Evolutionary conservation across 2,888 invertebrate genomes (phyloP), one percentile per base, ranked within the genome.

Genomic region (Molanna angustata): DNA sequence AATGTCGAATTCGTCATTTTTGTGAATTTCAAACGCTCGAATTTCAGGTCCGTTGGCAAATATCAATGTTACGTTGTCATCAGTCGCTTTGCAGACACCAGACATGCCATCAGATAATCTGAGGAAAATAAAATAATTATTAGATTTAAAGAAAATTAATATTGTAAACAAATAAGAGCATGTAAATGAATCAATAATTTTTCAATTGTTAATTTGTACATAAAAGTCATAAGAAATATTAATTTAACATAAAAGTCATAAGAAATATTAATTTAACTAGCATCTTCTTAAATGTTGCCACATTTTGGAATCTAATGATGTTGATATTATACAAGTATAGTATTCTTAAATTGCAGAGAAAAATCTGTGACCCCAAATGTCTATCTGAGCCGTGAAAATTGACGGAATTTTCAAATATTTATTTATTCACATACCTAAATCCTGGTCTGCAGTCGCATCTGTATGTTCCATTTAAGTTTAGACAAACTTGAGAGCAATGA

Each of bases 401-500:
- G 17, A 16, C 14, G 4, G 6, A 40, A 16, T 40, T 27, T 11
- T 9, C 35, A n/a, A n/a, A n/a, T n/a, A n/a, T n/a, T n/a, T n/a
- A n/a, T n/a, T n/a, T n/a, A n/a, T n/a, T n/a, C n/a, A n/a, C n/a
- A n/a, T 20, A 76, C 75, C 69, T 74, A 73, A 93, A 95, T 1
- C 92, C 93, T 1, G 86, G 82, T 4, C 86, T 80, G 64, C 99
- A 99, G 18, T 84, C 81, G 68, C 99, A 99, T 49, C 85, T 82
- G 65, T 86, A 92, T 0, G 87, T 85, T 20, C 97, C 98, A 66
- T 97, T 95, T 43, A 93, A 71, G 69, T 99, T 99, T 49, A 81
- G 80, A 66, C 99, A 99, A 31, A 89, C 75, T 66, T 99, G 99
- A 1, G 96, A 93, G 74, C 99, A 99, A 57, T 89, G 88, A 71